A percentile compares a stretch with the other conserved stretches of the same genome.
Conservation (phyloP, 2,888 invertebrate species). For the Standfussiana lucernea region DNA sequence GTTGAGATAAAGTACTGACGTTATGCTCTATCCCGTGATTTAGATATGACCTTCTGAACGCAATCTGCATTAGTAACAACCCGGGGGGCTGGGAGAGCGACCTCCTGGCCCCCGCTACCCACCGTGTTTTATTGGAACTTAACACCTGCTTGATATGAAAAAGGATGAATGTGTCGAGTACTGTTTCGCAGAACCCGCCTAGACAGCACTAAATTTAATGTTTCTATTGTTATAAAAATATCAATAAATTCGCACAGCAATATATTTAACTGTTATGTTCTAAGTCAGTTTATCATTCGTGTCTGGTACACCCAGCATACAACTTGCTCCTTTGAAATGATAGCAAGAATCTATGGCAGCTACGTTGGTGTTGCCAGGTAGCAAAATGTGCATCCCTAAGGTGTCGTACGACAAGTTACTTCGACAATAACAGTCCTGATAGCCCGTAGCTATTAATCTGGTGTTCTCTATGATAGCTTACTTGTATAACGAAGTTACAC, state of each 20-base stretch:
- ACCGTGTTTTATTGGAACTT: conserved; percentile 75
- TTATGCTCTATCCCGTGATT: conserved; percentile 86
- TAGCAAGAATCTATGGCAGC: conserved; percentile 26
- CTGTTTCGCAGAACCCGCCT: conserved; percentile 35
- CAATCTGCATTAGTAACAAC: conserved; percentile 87
- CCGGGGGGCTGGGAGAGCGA: conserved; percentile 66
- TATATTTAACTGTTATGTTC: conserved; percentile 2
- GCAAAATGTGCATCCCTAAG: conserved; percentile 47
- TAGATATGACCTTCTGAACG: conserved; percentile 88
- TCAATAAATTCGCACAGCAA: conserved; percentile 20
- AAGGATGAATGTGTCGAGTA: conserved; percentile 54
- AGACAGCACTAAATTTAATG: conserved; percentile 40
- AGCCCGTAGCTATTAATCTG: conserved; percentile 55
- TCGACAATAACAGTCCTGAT: conserved; percentile 45
- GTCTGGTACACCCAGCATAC: conserved; percentile 1
- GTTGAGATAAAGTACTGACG: conserved; percentile 87
- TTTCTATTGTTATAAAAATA: conserved; percentile 43
- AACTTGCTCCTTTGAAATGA: conserved; percentile 12
- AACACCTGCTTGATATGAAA: conserved; percentile 77
- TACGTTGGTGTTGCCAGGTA: conserved; percentile 35
- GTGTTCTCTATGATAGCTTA: conserved; percentile 33
- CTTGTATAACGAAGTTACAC: conserved; percentile 36
- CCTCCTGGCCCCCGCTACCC: conserved; percentile 45
- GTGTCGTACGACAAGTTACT: conserved; percentile 47
- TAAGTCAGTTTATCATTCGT: conserved; percentile 19